phyloP scores from a whole-genome alignment of 2,113 vertebrate species.

The Lepus americanus region DNA sequence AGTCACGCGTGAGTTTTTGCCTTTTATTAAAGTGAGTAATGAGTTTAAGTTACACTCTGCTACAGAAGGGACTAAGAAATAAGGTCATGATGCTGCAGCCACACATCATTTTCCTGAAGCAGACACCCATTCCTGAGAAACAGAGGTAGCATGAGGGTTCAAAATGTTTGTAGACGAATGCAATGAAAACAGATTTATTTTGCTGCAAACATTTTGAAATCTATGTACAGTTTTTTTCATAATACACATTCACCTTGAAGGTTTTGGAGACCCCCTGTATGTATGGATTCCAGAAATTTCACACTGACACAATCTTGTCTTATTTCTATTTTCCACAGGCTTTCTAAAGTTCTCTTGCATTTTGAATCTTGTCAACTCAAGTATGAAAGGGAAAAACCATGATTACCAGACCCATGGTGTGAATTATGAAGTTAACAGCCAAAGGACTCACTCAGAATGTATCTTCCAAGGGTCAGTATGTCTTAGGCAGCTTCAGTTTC shows the following conservation, averaged over 20 bases:
- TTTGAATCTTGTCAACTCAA: not conserved
- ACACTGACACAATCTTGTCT: too few species aligned
- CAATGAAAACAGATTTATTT: too few species aligned
- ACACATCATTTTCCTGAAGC: constrained; percentile 43
- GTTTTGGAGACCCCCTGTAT: too few species aligned
- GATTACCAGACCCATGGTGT: not conserved
- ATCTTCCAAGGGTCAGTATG: not conserved
- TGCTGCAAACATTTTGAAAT: too few species aligned
- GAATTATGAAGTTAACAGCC: not conserved
- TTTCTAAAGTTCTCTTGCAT: too few species aligned
- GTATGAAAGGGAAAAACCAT: not conserved
- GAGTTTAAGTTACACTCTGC: not conserved
- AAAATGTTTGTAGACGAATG: too few species aligned
- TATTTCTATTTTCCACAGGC: too few species aligned
- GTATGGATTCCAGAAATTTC: too few species aligned
- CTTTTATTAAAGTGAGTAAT: not conserved
- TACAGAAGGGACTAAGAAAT: constrained; percentile 29
- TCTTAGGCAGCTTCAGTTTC: constrained; percentile 19
- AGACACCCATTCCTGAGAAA: constrained; percentile 55
- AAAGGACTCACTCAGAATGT: not conserved
- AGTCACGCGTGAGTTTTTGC: not conserved
- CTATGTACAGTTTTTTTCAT: too few species aligned
- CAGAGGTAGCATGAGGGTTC: not conserved
- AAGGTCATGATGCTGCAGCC: not conserved
- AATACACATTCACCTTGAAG: too few species aligned